Percentiles rank a stretch among this genome's conserved stretches.
These are phyloP conservation scores for Iguana delicatissima DNA, from an alignment of 2,797 vertebrate genomes.

Conservation along the genomic window DNA sequence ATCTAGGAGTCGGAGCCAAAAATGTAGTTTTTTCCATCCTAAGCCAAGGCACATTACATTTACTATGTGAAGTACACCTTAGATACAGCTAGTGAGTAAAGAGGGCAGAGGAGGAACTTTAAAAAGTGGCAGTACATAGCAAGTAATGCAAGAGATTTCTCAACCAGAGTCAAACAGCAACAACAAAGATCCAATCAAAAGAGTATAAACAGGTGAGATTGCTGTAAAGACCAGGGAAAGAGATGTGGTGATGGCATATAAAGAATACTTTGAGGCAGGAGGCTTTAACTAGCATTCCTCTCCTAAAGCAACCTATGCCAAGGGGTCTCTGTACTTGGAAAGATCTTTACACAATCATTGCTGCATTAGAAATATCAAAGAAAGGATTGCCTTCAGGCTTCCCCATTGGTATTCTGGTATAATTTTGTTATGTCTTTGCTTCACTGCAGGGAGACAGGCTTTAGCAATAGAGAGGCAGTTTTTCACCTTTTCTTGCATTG, in stretches of 20 bases:
- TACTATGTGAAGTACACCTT: neutral
- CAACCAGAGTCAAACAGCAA: neutral
- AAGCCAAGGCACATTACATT: neutral
- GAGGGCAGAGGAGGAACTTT: neutral
- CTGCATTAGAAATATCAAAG: constrained; percentile 34
- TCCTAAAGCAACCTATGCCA: constrained; percentile 3
- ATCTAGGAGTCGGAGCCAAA: no score
- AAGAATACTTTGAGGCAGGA: neutral
- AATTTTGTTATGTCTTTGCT: constrained; percentile 27
- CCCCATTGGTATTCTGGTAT: constrained; percentile 25
- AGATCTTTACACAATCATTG: constrained; percentile 19
- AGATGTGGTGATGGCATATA: neutral
- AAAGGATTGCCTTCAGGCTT: constrained; percentile 23
- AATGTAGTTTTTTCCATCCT: no score
- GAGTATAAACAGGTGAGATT: neutral
- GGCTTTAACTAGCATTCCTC: neutral
- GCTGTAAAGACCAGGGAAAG: neutral
- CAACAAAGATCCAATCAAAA: neutral
- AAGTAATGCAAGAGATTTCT: neutral
- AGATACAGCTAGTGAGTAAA: neutral
- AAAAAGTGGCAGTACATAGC: neutral
- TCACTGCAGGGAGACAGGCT: constrained; percentile 20
- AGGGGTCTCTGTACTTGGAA: neutral
- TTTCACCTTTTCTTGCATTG: neutral
- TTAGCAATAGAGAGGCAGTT: neutral